These are phyloP conservation scores for Anastrepha ludens DNA, from an alignment of 1,140 invertebrate genomes.

Conservation along the genomic window DNA sequence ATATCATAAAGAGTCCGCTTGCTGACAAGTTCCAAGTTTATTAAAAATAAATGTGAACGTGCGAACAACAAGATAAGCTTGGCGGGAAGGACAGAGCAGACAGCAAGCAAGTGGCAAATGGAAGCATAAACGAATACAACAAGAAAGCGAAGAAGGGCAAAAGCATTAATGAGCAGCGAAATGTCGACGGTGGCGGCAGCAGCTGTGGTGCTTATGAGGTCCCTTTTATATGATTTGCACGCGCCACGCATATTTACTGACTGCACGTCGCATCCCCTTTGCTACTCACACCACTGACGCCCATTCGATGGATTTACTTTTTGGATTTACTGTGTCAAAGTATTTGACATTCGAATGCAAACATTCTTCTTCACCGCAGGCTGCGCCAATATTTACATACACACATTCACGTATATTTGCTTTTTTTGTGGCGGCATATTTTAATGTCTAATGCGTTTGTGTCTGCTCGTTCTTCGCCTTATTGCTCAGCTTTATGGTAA, in stretches of 20 bases:
- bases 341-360: too few relatives aligned
- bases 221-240: not conserved
- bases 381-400: too few relatives aligned
- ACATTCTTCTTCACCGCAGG: too few relatives aligned
- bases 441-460: not conserved
- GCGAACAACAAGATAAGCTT: too few relatives aligned
- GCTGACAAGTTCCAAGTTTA: too few relatives aligned
- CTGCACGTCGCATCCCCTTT: not conserved
- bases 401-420: too few relatives aligned
- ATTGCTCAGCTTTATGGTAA: slow-evolving; percentile 19
- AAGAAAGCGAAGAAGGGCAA: not conserved
- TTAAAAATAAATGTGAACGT: too few relatives aligned
- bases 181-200: not conserved
- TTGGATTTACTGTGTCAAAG: not conserved
- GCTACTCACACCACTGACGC: not conserved
- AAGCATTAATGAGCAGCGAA: not conserved
- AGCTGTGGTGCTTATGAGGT: not conserved
- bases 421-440: slow-evolving; percentile 5
- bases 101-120: too few relatives aligned
- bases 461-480: not conserved
- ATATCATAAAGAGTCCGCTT: too few relatives aligned
- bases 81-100: too few relatives aligned
- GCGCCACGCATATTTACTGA: not conserved
- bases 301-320: slow-evolving; percentile 19
- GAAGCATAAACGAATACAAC: not conserved